phyloP scores from a whole-genome alignment of 1,140 invertebrate genomes.

The Branchinecta lindahli region DNA sequence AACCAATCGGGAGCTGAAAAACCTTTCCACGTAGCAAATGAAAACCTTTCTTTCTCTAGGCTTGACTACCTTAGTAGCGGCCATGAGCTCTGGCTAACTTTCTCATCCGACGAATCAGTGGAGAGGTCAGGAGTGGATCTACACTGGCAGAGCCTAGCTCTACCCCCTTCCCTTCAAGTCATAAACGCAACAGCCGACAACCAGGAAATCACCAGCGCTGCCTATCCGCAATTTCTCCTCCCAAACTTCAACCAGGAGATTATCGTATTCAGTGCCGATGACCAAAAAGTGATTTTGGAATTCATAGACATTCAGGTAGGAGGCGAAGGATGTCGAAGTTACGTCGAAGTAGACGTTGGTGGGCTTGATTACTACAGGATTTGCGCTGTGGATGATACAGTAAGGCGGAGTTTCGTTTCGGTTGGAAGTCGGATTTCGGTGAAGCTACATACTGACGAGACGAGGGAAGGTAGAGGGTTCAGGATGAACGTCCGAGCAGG shows the following conservation, averaged over 20 bases:
- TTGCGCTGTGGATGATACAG: background rate
- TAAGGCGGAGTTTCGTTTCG: background rate
- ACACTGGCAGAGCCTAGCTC: slow-evolving; percentile 33
- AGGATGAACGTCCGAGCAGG: background rate
- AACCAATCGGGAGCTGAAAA: too few relatives aligned
- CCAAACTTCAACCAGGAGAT: background rate
- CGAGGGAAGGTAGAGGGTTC: background rate
- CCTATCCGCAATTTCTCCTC: background rate
- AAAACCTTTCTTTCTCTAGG: slow-evolving; percentile 24
- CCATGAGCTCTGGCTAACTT: slow-evolving; percentile 42
- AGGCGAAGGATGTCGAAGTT: background rate
- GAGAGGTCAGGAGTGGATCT: slow-evolving; percentile 45
- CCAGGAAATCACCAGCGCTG: background rate
- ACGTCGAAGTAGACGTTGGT: background rate
- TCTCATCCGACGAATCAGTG: slow-evolving; percentile 53
- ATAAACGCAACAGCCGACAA: background rate
- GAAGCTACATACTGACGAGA: background rate
- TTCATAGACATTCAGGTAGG: background rate
- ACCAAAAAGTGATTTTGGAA: background rate
- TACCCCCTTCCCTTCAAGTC: background rate
- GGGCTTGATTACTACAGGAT: background rate
- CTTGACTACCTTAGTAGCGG: slow-evolving; percentile 42
- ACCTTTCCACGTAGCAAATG: too few relatives aligned
- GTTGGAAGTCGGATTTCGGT: background rate
- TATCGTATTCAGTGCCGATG: background rate